Evolutionary conservation across 2,113 vertebrate genomes (phyloP).

Genomic region (Pholis gunnellus): DNA sequence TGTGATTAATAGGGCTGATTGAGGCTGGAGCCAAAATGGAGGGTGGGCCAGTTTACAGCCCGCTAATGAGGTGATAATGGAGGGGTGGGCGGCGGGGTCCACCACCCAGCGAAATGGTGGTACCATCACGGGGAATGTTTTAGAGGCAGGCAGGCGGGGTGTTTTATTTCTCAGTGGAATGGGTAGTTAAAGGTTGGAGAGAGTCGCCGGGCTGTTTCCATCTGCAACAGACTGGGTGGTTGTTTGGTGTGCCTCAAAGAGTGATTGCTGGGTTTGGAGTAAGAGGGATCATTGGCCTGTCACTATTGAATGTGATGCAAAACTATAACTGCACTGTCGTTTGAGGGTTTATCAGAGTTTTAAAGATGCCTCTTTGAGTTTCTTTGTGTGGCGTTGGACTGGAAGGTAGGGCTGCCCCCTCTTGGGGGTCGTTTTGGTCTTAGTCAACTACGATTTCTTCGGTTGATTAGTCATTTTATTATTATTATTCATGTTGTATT

Average conservation of each 20-base stretch:
- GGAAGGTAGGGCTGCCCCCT: too few relatives aligned
- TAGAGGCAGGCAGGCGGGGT: constrained; percentile 17
- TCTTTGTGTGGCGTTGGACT: background rate
- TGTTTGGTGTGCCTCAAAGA: constrained; percentile 29
- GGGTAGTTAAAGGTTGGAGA: constrained; percentile 10
- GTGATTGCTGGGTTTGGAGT: constrained; percentile 41
- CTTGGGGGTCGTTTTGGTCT: background rate
- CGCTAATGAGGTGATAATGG: constrained; percentile 79
- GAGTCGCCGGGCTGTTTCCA: constrained; percentile 2
- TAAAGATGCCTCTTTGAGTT: background rate
- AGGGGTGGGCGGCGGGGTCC: constrained; percentile 65
- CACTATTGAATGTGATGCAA: background rate
- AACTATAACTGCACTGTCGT: background rate
- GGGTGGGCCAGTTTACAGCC: constrained; percentile 68
- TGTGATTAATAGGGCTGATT: constrained; percentile 76
- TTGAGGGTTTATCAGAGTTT: background rate
- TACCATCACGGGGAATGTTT: constrained; percentile 18
- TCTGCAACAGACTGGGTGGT: background rate
- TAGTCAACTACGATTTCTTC: background rate
- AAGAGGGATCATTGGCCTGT: constrained; percentile 13
- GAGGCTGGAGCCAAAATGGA: constrained; percentile 67
- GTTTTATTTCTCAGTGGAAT: constrained; percentile 18
- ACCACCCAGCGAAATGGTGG: constrained; percentile 51
- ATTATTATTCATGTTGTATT: background rate
- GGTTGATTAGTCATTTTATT: background rate